A percentile compares a stretch with the other conserved stretches of the same genome.
phyloP scores from a whole-genome alignment of 2,888 invertebrate species.

The Clusia tigrina region DNA sequence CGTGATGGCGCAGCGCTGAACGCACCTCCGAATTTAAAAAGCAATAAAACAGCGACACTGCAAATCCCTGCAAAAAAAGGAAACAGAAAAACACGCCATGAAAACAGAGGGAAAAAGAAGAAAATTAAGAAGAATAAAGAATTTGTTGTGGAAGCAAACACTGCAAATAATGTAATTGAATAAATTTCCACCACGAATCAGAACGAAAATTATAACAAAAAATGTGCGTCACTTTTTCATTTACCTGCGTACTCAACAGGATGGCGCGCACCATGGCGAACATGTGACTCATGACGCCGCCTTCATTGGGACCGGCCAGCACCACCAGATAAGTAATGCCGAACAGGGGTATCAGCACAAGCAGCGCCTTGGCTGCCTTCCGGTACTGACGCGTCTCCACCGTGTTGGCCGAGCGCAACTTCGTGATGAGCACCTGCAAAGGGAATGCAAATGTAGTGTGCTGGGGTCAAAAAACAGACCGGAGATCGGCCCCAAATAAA shows the following conservation, averaged over 20 bases:
- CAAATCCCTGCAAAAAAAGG: constrained; percentile 75
- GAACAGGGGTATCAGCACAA: constrained; percentile 91
- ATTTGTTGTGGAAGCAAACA: too few species aligned
- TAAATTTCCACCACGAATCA: constrained; percentile 1
- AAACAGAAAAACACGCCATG: constrained; percentile 1
- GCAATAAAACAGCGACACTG: constrained; percentile 90
- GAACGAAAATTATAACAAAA: background rate
- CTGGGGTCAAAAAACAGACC: too few species aligned
- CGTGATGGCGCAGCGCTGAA: constrained; percentile 81
- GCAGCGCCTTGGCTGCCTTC: constrained; percentile 88
- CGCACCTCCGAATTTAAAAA: constrained; percentile 93
- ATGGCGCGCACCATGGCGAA: constrained; percentile 83
- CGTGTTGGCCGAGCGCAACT: constrained; percentile 88
- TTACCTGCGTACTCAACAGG: constrained; percentile 91
- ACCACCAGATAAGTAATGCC: constrained; percentile 91
- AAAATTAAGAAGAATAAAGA: constrained; percentile 12
- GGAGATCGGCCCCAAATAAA: too few species aligned
- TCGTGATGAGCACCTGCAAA: constrained; percentile 86
- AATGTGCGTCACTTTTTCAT: constrained; percentile 15
- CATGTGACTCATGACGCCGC: constrained; percentile 74
- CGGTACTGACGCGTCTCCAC: constrained; percentile 90
- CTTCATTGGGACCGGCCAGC: constrained; percentile 79
- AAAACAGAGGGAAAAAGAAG: background rate
- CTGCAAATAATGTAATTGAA: background rate
- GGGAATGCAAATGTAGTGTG: too few species aligned